These are phyloP conservation scores for Patella pellucida DNA, from an alignment of 2,888 invertebrate species.

Conservation along the genomic window DNA sequence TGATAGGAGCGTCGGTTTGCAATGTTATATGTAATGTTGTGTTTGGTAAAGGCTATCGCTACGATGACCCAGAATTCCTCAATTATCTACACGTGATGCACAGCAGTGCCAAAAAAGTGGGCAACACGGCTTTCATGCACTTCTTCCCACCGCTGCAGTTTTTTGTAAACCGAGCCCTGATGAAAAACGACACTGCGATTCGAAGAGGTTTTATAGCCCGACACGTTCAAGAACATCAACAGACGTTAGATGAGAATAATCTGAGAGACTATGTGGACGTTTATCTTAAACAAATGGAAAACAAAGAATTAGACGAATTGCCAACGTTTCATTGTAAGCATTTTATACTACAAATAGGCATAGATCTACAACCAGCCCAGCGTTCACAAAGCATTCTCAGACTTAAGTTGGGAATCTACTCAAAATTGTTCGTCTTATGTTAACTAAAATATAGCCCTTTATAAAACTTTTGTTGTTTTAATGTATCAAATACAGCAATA, in stretches of 20 bases:
- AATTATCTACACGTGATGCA: not conserved
- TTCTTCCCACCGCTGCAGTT: not conserved
- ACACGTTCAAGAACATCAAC: slow-evolving; percentile 6
- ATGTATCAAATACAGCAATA: no score
- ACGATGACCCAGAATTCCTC: slow-evolving; percentile 19
- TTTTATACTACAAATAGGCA: not conserved
- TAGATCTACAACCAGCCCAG: no score
- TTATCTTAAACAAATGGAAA: slow-evolving; percentile 25
- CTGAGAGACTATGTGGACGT: slow-evolving; percentile 30
- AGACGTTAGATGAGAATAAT: not conserved
- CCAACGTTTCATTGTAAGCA: slow-evolving; percentile 11
- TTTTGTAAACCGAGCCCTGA: not conserved
- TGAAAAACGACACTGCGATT: not conserved
- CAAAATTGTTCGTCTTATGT: no score
- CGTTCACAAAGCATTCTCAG: no score
- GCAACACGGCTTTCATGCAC: not conserved
- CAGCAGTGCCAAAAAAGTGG: not conserved
- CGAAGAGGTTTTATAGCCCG: not conserved
- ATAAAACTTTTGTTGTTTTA: no score
- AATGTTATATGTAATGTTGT: slow-evolving; percentile 19
- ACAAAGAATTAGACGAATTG: not conserved
- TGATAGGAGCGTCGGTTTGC: slow-evolving; percentile 6
- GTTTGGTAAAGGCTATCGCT: slow-evolving; percentile 18
- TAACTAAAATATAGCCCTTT: no score
- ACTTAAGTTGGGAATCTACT: no score